Evolutionary conservation across 2,113 vertebrate species (phyloP).

Genomic region (Apus apus): DNA sequence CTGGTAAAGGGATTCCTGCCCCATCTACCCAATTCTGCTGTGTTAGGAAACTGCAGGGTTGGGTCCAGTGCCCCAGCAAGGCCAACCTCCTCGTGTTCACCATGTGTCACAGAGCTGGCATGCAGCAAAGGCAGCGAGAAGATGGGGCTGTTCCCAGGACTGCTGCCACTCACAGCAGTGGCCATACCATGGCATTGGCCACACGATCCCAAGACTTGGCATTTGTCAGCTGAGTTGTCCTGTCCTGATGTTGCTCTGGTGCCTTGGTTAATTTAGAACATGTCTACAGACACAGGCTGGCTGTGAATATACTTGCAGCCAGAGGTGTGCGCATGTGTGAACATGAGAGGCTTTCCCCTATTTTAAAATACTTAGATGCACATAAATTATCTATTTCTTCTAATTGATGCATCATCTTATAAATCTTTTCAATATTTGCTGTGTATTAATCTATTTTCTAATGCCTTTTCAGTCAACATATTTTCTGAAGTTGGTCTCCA

Average conservation of each 20-base stretch:
- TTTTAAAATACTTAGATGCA: background rate
- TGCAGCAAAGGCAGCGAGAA: background rate
- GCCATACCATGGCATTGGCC: background rate
- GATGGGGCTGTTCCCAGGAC: background rate
- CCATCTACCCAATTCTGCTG: background rate
- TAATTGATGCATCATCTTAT: background rate
- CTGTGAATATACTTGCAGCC: background rate
- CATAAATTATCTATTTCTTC: background rate
- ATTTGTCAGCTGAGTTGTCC: background rate
- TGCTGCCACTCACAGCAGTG: accelerated
- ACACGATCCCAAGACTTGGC: background rate
- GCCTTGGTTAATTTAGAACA: background rate
- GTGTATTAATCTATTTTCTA: background rate
- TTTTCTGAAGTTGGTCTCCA: background rate
- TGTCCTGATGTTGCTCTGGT: background rate
- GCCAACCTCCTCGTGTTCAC: background rate
- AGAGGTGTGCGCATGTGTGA: background rate
- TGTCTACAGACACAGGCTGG: background rate
- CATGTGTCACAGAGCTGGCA: background rate
- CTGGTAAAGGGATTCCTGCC: background rate
- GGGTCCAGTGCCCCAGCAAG: accelerated
- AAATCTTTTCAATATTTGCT: background rate
- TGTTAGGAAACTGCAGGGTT: background rate
- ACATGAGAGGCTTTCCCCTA: background rate
- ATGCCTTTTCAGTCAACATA: background rate